phyloP scores from a whole-genome alignment of 2,797 vertebrate genomes.

The Melanotaenia parkinsoni region DNA sequence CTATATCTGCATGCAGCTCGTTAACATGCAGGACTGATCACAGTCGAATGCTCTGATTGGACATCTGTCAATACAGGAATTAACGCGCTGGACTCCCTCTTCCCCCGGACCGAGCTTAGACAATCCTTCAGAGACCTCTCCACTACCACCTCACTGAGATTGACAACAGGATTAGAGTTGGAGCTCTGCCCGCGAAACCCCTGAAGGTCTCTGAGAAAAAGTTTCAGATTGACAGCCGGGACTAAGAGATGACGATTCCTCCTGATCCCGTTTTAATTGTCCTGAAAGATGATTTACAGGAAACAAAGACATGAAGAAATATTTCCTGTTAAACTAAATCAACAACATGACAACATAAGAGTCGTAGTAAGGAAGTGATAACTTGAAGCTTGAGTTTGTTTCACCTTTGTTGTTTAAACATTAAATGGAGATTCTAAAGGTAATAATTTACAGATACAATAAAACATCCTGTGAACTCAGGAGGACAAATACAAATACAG shows the following conservation, averaged over 20 bases:
- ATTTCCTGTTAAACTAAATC: background rate
- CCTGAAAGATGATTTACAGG: background rate
- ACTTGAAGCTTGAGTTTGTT: too few species aligned
- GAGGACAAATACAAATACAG: too few species aligned
- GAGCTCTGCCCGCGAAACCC: constrained; percentile 14
- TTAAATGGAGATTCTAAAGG: too few species aligned
- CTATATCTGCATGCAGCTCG: constrained; percentile 18
- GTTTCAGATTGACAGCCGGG: constrained; percentile 49
- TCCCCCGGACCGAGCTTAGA: constrained; percentile 46
- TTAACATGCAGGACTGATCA: constrained; percentile 60
- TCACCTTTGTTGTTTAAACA: too few species aligned
- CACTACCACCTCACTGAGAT: constrained; percentile 42
- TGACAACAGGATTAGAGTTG: constrained; percentile 70
- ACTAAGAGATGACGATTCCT: background rate
- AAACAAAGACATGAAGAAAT: background rate
- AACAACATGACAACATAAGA: too few species aligned
- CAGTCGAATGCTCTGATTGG: constrained; percentile 59
- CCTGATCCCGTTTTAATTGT: background rate
- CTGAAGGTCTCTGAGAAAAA: constrained; percentile 34
- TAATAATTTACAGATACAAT: too few species aligned
- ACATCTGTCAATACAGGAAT: constrained; percentile 76
- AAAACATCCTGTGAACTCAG: too few species aligned
- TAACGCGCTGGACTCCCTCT: constrained; percentile 49
- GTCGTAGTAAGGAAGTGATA: too few species aligned
- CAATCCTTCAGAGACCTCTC: constrained; percentile 47